Base-by-base conservation (phyloP, 2,797 vertebrate genomes). In the Malurus splendens region DNA sequence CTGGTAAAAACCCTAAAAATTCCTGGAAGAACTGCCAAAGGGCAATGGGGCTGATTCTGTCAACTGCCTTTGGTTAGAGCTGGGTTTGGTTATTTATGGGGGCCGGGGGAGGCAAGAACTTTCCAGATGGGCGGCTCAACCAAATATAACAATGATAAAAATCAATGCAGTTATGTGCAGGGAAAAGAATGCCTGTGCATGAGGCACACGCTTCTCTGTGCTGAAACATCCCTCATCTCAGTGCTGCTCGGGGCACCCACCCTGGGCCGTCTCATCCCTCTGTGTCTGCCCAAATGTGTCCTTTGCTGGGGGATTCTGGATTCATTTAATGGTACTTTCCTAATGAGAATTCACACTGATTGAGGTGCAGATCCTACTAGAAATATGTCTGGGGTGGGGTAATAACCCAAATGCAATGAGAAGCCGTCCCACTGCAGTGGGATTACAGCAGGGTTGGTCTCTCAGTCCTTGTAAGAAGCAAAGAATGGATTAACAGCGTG, bases 1-100 rank as follows among this genome's bases (percentile, higher is more conserved):
- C 94, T 96, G 95, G 96, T 96, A 95, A 95, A 96, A 96, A 77
- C 92, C 95, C 95, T 96, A 96, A 95, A 95, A 93, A 96, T 94
- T 96, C 94, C 94, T 95, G 82, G 87, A 96, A 92, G 89, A 94
- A 94, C 92, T 95, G 96, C 96, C 96, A 96, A 96, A 96, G 95
- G 95, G 93, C 94, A 96, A 30, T 32, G 87, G 94, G 94, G 95
- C 93, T 91, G 93, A 93, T 96, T 96, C 91, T 89, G 92, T 96
- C 93, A 92, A 96, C 85, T 91, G 91, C 91, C 94, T 95, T 93
- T 88, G 90, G 93, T 95, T 95, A 88, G 94, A 95, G 88, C 86
- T 24, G 89, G 91, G 75, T 93, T 96, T 88, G 90, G 95, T 96
- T 95, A 96, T 96, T 96, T 96, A 96, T 94, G 92, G 93, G 89